Base-by-base conservation (phyloP, 2,113 vertebrate genomes). In the Dicerorhinus sumatrensis region DNA sequence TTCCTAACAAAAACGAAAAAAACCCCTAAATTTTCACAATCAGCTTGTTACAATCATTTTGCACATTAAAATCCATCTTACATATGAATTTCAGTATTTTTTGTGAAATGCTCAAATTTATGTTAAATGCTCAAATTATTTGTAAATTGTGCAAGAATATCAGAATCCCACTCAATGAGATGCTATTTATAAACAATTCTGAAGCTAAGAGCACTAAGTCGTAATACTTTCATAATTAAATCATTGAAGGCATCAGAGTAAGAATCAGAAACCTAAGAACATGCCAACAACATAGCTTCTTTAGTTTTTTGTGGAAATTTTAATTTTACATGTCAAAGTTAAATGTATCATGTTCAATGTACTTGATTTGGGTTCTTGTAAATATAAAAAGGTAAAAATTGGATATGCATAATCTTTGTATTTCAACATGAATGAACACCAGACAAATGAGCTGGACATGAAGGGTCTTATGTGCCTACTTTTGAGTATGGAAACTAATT, bases 301-400 rank as follows among this genome's bases (percentile, higher is more conserved):
- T 84, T 56, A 14, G 0, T 82, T 89, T 89, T 70, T 48, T 63
- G 39, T 67, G 6, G 36, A 77, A 65, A 82, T 77, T 65, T 69
- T 72, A 39, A 75, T 75, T 84, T 87, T 77, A 51, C 3, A 46
- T 6, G n/a, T 31, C 60, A 62, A 33, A 84, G 25, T 87, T 83
- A 79, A 54, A 89, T 46, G 42, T 8, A 27, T 29, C 58, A 10
- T 73, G 13, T 94, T 89, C 9, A 72, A 27, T 80, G 6, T 65
- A 79, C 14, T 83, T 96, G 9, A 62, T 93, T 82, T 83, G 25
- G n/a, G 9, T 82, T 86, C 81, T 96, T 93, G 0, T 51, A 87
- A 63, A 33, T 42, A 63, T 89, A 83, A 70, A 94, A 83, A 39
- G 23, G 17, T 82, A 23, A 94, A 95, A 69, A 36, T 21, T 29